Base-by-base conservation (phyloP, 2,113 vertebrate species). In the Chlamydotis undulata region DNA sequence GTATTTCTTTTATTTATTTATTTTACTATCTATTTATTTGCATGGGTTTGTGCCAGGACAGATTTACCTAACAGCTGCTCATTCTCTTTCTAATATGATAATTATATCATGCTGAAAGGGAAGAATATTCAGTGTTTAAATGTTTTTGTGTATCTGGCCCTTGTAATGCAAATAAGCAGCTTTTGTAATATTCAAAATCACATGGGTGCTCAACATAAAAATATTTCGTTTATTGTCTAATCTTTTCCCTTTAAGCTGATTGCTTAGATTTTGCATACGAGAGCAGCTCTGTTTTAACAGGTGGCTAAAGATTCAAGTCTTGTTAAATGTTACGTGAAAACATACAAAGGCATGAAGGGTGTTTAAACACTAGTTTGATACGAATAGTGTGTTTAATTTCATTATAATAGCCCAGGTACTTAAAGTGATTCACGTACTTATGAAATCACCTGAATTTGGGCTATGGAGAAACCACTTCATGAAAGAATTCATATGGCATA, bases 81-180 rank as follows among this genome's bases (percentile, higher is more conserved):
- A 49, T 83, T 90, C 63, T 59, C 19, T 86, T 89, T 83, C 93
- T 94, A 90, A 89, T 88, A 67, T 31, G 60, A 90, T 90, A 96
- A 92, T 94, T 93, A 35, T 70, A 56, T 90, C 63, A 16, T 17
- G 39, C 75, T 80, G 75, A 90, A 91, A 96, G 80, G 23, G 23
- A 91, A 80, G 79, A 83, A 67, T 76, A 70, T 19, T 43, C 50
- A 21, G 41, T 47, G 60, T 47, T 94, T 78, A 81, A 90, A 83
- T 52, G 26, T 25, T 88, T 86, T 81, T 89, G 64, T 92, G 63
- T 90, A 26, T 83, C 88, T 93, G 71, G 47, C 63, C 45, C 37
- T 86, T 91, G 73, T 91, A 90, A 94, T 94, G 75, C 68, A 94
- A 93, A 94, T 92, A 88, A 91, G 59, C 79, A 90, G 83, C 86